These are phyloP conservation scores for Diarsia mendica DNA, from an alignment of 2,888 invertebrate species.

Conservation along the genomic window DNA sequence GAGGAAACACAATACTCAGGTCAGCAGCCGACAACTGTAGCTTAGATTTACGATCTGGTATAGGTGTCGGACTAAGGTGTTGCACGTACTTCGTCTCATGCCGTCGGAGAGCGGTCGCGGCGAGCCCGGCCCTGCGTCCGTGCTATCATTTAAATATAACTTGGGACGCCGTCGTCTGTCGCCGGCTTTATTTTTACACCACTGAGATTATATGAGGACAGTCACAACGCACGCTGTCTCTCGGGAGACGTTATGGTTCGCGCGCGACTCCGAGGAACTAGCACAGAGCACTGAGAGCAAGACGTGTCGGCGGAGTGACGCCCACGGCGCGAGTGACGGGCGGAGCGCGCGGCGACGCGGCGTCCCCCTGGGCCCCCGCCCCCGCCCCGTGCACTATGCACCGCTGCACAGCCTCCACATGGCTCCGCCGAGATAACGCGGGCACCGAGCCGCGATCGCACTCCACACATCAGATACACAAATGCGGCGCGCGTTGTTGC, in stretches of 20 bases:
- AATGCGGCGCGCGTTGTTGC: constrained; percentile 74
- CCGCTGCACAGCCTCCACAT: constrained; percentile 86
- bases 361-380: constrained; percentile 68
- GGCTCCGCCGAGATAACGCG: constrained; percentile 81
- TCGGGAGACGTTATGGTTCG: constrained; percentile 75
- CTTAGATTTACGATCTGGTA: constrained; percentile 77
- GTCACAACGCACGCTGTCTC: constrained; percentile 82
- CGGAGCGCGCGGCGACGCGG: constrained; percentile 73
- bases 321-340: constrained; percentile 81
- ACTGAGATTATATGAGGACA: constrained; percentile 79
- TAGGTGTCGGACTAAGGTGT: constrained; percentile 73
- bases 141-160: constrained; percentile 90
- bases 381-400: constrained; percentile 82
- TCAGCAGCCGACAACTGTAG: constrained; percentile 68
- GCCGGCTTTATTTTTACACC: constrained; percentile 89
- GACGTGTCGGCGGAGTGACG: constrained; percentile 75
- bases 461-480: constrained; percentile 74
- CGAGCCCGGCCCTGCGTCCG: constrained; percentile 82
- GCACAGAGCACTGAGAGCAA: constrained; percentile 62
- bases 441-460: constrained; percentile 73
- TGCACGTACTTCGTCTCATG: constrained; percentile 89
- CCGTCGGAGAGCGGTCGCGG: constrained; percentile 81
- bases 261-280: constrained; percentile 64
- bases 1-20: constrained; percentile 69
- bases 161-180: constrained; percentile 86